A percentile compares a stretch with the other conserved stretches of the same genome.
These are phyloP conservation scores for Netelia virgata DNA, from an alignment of 2,888 invertebrate genomes.

Conservation along the genomic window DNA sequence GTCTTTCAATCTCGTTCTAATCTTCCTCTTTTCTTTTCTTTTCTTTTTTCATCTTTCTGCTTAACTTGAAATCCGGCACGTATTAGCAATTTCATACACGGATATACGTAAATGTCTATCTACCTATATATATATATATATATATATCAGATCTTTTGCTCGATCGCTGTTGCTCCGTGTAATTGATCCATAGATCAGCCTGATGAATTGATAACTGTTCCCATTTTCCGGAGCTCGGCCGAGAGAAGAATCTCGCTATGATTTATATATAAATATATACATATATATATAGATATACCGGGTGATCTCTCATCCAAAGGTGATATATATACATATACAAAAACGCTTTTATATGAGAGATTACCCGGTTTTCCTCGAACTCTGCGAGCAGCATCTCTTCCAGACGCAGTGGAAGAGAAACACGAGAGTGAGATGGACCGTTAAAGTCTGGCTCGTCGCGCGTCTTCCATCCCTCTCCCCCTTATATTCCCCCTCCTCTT, in stretches of 20 bases:
- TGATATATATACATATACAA: slow-evolving; percentile 1
- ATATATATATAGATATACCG: neutral
- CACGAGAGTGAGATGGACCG: slow-evolving; percentile 61
- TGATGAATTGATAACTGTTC: slow-evolving; percentile 65
- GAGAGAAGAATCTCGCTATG: slow-evolving; percentile 9
- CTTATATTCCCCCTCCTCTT: slow-evolving; percentile 14
- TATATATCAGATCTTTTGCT: slow-evolving; percentile 33
- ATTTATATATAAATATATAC: neutral
- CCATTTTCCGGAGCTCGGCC: slow-evolving; percentile 49
- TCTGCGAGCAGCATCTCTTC: slow-evolving; percentile 45
- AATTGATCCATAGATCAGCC: slow-evolving; percentile 64
- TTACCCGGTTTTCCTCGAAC: slow-evolving; percentile 59
- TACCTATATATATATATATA: slow-evolving; percentile 9
- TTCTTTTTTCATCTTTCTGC: neutral
- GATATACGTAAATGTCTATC: slow-evolving; percentile 4
- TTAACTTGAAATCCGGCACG: neutral
- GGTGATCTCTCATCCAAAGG: neutral
- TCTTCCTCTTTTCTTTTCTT: neutral
- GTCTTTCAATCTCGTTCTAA: neutral
- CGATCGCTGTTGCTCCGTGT: slow-evolving; percentile 40
- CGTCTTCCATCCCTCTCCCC: neutral
- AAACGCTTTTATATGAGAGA: slow-evolving; percentile 11
- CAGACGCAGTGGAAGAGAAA: slow-evolving; percentile 36
- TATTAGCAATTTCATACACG: neutral
- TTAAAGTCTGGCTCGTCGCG: slow-evolving; percentile 61